Conservation (phyloP, 2,888 invertebrate species). For the Drosophila fungiperda region DNA sequence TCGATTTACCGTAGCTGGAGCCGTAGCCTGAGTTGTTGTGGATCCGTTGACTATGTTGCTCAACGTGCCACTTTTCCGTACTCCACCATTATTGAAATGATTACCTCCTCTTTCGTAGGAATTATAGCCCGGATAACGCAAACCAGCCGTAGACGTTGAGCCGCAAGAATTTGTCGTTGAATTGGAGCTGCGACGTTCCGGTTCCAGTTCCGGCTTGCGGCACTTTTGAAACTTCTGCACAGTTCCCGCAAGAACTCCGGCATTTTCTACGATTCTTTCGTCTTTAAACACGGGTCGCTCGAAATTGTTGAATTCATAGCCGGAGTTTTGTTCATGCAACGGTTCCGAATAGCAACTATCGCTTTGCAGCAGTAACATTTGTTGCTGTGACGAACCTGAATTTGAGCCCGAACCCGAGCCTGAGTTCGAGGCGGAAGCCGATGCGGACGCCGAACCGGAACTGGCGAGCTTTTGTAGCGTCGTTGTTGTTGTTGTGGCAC, state of each 20-base stretch:
- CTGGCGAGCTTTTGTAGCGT: slow-evolving; percentile 45
- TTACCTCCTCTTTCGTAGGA: slow-evolving; percentile 80
- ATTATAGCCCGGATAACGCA: slow-evolving; percentile 81
- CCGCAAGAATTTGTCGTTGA: slow-evolving; percentile 83
- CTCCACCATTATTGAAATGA: slow-evolving; percentile 63
- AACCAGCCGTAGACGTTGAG: slow-evolving; percentile 67
- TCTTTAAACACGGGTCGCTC: slow-evolving; percentile 87
- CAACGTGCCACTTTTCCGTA: slow-evolving; percentile 84
- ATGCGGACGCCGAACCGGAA: slow-evolving; percentile 53
- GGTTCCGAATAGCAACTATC: slow-evolving; percentile 85
- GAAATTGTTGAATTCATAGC: slow-evolving; percentile 87
- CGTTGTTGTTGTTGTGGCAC: slow-evolving; percentile 24
- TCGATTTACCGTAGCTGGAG: not conserved
- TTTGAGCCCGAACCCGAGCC: slow-evolving; percentile 59
- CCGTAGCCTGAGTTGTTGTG: not conserved
- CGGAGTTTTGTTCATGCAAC: slow-evolving; percentile 69
- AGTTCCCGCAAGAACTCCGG: slow-evolving; percentile 5
- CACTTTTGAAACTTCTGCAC: slow-evolving; percentile 37
- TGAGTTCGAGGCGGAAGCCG: slow-evolving; percentile 21
- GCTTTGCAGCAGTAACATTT: slow-evolving; percentile 75
- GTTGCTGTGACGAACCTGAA: slow-evolving; percentile 75
- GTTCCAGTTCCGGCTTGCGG: slow-evolving; percentile 58
- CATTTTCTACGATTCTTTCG: slow-evolving; percentile 31
- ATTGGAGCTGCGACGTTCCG: slow-evolving; percentile 83
- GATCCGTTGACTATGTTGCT: slow-evolving; percentile 77